Evolutionary conservation across 2,888 invertebrate species (phyloP).

Genomic region (Graphium colonna): DNA sequence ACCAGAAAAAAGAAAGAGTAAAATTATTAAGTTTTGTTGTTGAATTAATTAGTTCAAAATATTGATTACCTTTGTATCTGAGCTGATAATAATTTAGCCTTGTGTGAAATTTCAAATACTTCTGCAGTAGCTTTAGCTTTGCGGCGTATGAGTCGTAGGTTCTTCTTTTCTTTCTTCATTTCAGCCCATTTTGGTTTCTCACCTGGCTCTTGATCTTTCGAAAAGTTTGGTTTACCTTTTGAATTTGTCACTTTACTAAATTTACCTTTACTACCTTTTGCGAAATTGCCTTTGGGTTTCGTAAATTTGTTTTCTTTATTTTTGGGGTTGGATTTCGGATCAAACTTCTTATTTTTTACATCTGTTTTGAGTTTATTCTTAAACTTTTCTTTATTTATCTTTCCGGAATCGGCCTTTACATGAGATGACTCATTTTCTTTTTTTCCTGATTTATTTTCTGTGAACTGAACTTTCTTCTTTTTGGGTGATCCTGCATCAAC

Average conservation of each 20-base stretch:
- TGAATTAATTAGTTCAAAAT: too few relatives aligned
- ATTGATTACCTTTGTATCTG: conserved; percentile 63
- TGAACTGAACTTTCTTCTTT: conserved; percentile 53
- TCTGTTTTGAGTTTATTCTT: conserved; percentile 25
- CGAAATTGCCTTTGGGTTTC: conserved; percentile 27
- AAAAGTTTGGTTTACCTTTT: conserved; percentile 35
- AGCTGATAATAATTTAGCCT: conserved; percentile 64
- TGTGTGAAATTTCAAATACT: conserved; percentile 68
- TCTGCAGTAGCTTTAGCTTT: conserved; percentile 78
- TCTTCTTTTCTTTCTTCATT: conserved; percentile 87
- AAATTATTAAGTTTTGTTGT: background rate
- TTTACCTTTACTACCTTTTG: conserved; percentile 23
- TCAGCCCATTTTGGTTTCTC: conserved; percentile 85
- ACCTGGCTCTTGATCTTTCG: conserved; percentile 36
- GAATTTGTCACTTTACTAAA: conserved; percentile 25
- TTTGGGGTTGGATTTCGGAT: conserved; percentile 28
- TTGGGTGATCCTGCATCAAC: conserved; percentile 39
- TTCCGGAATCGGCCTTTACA: conserved; percentile 21
- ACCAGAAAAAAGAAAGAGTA: too few relatives aligned
- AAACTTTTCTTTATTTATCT: conserved; percentile 21
- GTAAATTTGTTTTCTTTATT: conserved; percentile 24
- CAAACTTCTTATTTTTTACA: conserved; percentile 25
- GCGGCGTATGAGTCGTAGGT: conserved; percentile 82
- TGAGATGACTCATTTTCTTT: conserved; percentile 20
- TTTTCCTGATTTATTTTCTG: conserved; percentile 25